Base-by-base conservation (phyloP, 2,888 invertebrate species). In the Diarsia mendica region DNA sequence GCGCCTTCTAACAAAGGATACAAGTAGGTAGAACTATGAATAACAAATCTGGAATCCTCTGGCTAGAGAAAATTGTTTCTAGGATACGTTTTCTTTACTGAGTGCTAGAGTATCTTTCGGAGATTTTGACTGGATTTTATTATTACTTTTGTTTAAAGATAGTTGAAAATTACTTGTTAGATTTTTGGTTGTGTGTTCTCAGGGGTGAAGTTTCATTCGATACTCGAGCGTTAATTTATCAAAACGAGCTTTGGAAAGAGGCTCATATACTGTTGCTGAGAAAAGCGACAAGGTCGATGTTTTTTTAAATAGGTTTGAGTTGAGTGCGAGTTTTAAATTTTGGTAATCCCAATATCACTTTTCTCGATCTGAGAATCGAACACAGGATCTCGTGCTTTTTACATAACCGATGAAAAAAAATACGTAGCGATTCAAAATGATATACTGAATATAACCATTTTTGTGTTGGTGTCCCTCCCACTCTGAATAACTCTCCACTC, bases 1-100 rank as follows among this genome's bases (percentile, higher is more conserved):
- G 44, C 23, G 15, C 49, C 65, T 46, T 49, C 49, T 53, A 85
- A 81, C 82, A 76, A 82, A 72, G 33, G 63, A 63, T 33, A 68
- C 46, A 64, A 46, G 60, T 51, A 65, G 51, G 49, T 72, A 70
- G 60, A 82, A 72, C 82, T 82, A 81, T 82, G 82, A 82, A 82
- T 82, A 82, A 81, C 60, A 73, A 72, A 81, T 68, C 72, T 70
- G 48, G n/a, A 44, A 20, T 60, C 48, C 9, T 61, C 18, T 18
- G n/a, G 18, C 6, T 23, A 39, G 66, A 11, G 33, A 58, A 70
- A 72, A 67, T 63, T 60, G 49, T 69, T 49, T 61, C 44, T n/a
- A 66, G 39, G 33, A 44, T 61, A 48, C n/a, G 20, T 15, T 66
- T 67, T 58, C 13, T 83, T 58, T 80, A 72, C 79, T n/a, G 53